Conservation (phyloP, 2,113 vertebrate genomes). For the Prolemur simus region DNA sequence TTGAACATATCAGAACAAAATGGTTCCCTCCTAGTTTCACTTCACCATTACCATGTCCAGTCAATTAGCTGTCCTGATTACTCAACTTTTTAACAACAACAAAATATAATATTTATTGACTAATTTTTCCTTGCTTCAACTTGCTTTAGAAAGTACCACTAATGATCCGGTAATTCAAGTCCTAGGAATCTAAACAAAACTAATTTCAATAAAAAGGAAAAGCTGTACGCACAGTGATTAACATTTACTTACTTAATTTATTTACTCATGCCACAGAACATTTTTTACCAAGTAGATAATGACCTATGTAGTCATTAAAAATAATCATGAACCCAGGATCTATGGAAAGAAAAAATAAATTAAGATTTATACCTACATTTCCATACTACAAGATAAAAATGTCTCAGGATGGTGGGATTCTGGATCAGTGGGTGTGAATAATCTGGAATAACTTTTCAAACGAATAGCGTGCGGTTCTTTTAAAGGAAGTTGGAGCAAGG, state of each 20-base stretch:
- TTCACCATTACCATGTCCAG: background rate
- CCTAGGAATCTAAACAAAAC: background rate
- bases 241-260: slow-evolving; percentile 40
- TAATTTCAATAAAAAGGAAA: background rate
- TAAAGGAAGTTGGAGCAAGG: background rate
- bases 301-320: slow-evolving; percentile 47
- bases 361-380: background rate
- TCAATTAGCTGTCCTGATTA: background rate
- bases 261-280: slow-evolving; percentile 36
- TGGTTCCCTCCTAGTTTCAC: background rate
- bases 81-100: slow-evolving; percentile 5
- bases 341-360: slow-evolving; percentile 32
- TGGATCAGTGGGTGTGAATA: background rate
- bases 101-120: background rate
- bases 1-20: background rate
- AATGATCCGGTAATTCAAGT: background rate
- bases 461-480: background rate
- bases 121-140: background rate
- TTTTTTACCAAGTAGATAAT: slow-evolving; percentile 53
- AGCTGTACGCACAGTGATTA: background rate
- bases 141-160: background rate
- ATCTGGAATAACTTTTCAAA: background rate
- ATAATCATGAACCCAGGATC: slow-evolving; percentile 43
- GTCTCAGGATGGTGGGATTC: background rate
- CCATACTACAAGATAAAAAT: background rate